A percentile compares a stretch with the other conserved stretches of the same genome.
Evolutionary conservation across 2,888 invertebrate species (phyloP).

Genomic region (Chalcis sispes): DNA sequence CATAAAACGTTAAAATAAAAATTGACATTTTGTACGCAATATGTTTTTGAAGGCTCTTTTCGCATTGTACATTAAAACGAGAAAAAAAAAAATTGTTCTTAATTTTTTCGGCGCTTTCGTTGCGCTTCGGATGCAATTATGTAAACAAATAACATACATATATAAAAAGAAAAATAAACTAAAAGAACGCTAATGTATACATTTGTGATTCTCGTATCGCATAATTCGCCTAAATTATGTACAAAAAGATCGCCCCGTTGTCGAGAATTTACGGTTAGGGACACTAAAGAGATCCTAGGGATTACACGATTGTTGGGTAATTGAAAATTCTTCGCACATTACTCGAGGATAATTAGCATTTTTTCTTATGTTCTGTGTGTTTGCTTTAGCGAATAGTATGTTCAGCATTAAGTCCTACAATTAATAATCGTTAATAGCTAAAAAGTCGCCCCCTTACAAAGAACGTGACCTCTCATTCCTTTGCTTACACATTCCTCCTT

Average conservation of each 20-base stretch:
- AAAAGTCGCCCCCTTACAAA: conserved; percentile 35
- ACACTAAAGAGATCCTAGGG: conserved; percentile 54
- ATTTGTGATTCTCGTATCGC: conserved; percentile 46
- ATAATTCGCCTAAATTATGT: conserved; percentile 57
- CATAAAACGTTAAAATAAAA: conserved; percentile 16
- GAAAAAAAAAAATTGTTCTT: conserved; percentile 36
- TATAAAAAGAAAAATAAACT: conserved; percentile 3
- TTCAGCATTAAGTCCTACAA: conserved; percentile 48
- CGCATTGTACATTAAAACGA: conserved; percentile 16
- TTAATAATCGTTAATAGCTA: conserved; percentile 56
- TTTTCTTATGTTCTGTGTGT: conserved; percentile 5
- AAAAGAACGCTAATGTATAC: conserved; percentile 33
- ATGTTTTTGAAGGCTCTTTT: conserved; percentile 27
- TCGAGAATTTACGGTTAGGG: conserved; percentile 33
- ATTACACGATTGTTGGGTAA: conserved; percentile 53
- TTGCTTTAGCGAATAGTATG: conserved; percentile 53
- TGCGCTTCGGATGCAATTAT: conserved; percentile 13
- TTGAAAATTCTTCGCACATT: conserved; percentile 44
- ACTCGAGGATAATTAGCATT: conserved; percentile 46
- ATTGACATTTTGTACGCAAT: conserved; percentile 10
- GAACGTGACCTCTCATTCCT: conserved; percentile 18
- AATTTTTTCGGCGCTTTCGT: conserved; percentile 36
- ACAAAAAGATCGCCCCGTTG: conserved; percentile 45
- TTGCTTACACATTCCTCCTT: conserved; percentile 41
- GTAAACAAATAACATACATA: conserved; percentile 18